Conservation (phyloP, 2,113 vertebrate genomes). For the Okapia johnstoni region DNA sequence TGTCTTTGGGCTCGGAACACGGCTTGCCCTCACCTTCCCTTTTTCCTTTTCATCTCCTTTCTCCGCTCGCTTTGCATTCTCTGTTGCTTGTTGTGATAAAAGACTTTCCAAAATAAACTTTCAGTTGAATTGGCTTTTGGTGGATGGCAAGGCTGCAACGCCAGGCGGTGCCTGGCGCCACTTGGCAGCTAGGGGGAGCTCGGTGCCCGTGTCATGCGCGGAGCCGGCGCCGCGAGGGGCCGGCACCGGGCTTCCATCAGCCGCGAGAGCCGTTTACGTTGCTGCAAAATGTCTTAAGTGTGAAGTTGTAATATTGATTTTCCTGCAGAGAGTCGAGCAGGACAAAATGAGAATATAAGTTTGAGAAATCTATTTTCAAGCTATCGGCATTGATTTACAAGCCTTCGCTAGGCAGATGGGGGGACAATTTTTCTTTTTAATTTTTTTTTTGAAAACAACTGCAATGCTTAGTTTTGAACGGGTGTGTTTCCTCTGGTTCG, state of each 20-base stretch:
- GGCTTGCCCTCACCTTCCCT: neutral
- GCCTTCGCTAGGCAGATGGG: slow-evolving; percentile 23
- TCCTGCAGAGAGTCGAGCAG: slow-evolving; percentile 60
- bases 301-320: slow-evolving; percentile 79
- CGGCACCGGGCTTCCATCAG: slow-evolving; percentile 7
- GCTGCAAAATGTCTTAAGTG: slow-evolving; percentile 63
- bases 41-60: slow-evolving; percentile 43
- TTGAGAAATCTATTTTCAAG: slow-evolving; percentile 74
- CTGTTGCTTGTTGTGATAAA: slow-evolving; percentile 70
- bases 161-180: slow-evolving; percentile 47
- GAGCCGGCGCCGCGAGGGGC: slow-evolving; percentile 15
- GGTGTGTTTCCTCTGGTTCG: slow-evolving; percentile 18
- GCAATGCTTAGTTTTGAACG: slow-evolving; percentile 70
- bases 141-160: slow-evolving; percentile 41
- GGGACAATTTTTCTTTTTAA: neutral
- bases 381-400: slow-evolving; percentile 72
- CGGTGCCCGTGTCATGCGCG: slow-evolving; percentile 74
- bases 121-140: slow-evolving; percentile 55
- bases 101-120: slow-evolving; percentile 84
- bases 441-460: slow-evolving; percentile 45
- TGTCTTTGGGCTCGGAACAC: neutral
- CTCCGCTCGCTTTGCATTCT: slow-evolving; percentile 27
- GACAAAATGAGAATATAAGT: slow-evolving; percentile 70
- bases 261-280: neutral
- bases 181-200: slow-evolving; percentile 85